Conservation (phyloP, 2,888 invertebrate genomes). For the Notodonta dromedarius region DNA sequence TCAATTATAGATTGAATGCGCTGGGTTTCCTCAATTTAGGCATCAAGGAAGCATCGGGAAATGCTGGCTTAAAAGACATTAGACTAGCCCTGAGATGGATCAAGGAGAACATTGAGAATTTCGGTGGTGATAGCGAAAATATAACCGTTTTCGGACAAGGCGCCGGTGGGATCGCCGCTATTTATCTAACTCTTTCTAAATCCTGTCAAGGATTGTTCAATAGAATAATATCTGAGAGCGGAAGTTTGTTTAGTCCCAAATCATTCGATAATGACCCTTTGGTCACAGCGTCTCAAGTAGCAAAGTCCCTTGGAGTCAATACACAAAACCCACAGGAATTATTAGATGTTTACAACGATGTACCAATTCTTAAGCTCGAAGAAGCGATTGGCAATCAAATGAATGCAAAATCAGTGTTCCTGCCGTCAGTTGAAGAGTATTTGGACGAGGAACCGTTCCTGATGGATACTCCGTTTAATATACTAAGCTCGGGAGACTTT, state of each 20-base stretch:
- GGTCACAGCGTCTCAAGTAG: constrained; percentile 68
- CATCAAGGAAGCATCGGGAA: constrained; percentile 71
- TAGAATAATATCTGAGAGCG: constrained; percentile 72
- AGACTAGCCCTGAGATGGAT: constrained; percentile 77
- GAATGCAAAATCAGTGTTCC: constrained; percentile 69
- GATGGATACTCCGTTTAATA: constrained; percentile 73
- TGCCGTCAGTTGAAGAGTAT: constrained; percentile 66
- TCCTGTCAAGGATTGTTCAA: constrained; percentile 73
- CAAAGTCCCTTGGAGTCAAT: constrained; percentile 65
- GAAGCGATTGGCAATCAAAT: constrained; percentile 75
- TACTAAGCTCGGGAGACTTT: constrained; percentile 57
- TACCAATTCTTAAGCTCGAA: constrained; percentile 58
- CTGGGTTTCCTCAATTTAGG: constrained; percentile 77
- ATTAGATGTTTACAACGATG: constrained; percentile 58
- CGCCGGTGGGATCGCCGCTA: constrained; percentile 70
- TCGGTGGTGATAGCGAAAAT: constrained; percentile 71
- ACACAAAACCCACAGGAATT: constrained; percentile 59
- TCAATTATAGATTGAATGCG: constrained; percentile 78
- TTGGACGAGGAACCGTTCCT: constrained; percentile 70
- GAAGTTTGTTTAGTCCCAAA: constrained; percentile 64
- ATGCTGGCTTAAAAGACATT: constrained; percentile 78
- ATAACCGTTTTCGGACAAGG: constrained; percentile 78
- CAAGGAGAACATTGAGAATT: constrained; percentile 64
- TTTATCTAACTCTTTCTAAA: constrained; percentile 69
- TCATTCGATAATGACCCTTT: constrained; percentile 65